Percentiles rank a stretch among this genome's conserved stretches.
Evolutionary conservation across 2,888 invertebrate genomes (phyloP).

Genomic region (Notodromas monacha): DNA sequence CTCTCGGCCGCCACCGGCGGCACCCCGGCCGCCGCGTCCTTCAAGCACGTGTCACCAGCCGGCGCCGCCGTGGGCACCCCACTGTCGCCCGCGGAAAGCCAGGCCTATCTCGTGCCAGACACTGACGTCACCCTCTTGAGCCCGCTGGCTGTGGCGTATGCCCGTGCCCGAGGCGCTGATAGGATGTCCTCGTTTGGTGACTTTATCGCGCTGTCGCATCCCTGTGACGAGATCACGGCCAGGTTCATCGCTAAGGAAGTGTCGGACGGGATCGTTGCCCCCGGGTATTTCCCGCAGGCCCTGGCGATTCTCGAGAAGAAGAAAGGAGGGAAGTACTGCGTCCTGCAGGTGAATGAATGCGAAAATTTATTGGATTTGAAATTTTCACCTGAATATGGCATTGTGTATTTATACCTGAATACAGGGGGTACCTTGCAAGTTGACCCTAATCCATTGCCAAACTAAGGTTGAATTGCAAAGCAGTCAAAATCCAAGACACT

Average conservation of each 20-base stretch:
- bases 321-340: conserved; percentile 67
- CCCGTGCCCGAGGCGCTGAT: conserved; percentile 81
- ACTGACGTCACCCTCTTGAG: conserved; percentile 30
- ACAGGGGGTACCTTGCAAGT: too few relatives aligned
- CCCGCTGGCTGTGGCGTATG: conserved; percentile 65
- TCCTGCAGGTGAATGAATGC: conserved; percentile 35
- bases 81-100: conserved; percentile 35
- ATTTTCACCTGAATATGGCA: too few relatives aligned
- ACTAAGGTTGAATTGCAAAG: too few relatives aligned
- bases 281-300: conserved; percentile 52
- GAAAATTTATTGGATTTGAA: too few relatives aligned
- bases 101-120: conserved; percentile 75
- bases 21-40: conserved; percentile 69
- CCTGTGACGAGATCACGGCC: conserved; percentile 63
- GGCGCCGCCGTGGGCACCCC: conserved; percentile 74
- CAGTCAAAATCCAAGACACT: too few relatives aligned
- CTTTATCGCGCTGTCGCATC: conserved; percentile 70
- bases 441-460: too few relatives aligned
- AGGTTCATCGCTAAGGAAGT: conserved; percentile 57
- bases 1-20: conserved; percentile 31
- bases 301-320: conserved; percentile 60
- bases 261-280: conserved; percentile 92
- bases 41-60: conserved; percentile 93
- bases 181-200: conserved; percentile 98
- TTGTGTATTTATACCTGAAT: too few relatives aligned